A percentile compares a stretch with the other conserved stretches of the same genome.
These are phyloP conservation scores for Catharus ustulatus DNA, from an alignment of 2,797 vertebrate species.

Conservation along the genomic window DNA sequence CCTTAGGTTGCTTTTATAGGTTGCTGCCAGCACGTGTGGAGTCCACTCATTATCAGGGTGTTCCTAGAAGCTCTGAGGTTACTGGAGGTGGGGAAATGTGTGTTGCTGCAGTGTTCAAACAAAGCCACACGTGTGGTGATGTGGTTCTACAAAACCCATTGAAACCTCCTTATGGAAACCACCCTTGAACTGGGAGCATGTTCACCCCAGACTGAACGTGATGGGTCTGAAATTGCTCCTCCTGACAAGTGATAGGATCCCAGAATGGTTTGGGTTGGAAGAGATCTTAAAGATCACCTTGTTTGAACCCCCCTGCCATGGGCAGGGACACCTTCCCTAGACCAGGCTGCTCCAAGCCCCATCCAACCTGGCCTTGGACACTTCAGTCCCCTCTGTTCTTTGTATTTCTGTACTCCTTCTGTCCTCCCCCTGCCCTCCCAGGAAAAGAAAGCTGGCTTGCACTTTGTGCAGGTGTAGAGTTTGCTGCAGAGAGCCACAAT, in stretches of 20 bases:
- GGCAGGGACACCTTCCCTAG: neutral
- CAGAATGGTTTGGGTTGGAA: neutral
- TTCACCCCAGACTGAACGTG: neutral
- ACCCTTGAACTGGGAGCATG: neutral
- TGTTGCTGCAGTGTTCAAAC: neutral
- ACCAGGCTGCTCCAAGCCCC: neutral
- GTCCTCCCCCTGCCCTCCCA: neutral
- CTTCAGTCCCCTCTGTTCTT: neutral
- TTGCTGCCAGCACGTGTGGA: neutral
- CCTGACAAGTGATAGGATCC: neutral
- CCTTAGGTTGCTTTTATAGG: neutral
- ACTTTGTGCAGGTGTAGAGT: neutral
- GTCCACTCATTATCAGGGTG: neutral
- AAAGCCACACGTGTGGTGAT: neutral
- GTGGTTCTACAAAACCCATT: neutral
- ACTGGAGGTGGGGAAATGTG: neutral
- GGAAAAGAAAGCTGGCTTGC: neutral
- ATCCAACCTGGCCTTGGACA: neutral
- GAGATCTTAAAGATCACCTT: neutral
- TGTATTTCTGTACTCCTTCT: neutral
- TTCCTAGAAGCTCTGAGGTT: neutral
- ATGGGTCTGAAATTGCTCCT: neutral
- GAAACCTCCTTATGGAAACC: neutral
- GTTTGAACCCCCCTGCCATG: neutral
- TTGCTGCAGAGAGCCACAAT: neutral